Base-by-base conservation (phyloP, 2,888 invertebrate species). In the Drosophila glabriapex region DNA sequence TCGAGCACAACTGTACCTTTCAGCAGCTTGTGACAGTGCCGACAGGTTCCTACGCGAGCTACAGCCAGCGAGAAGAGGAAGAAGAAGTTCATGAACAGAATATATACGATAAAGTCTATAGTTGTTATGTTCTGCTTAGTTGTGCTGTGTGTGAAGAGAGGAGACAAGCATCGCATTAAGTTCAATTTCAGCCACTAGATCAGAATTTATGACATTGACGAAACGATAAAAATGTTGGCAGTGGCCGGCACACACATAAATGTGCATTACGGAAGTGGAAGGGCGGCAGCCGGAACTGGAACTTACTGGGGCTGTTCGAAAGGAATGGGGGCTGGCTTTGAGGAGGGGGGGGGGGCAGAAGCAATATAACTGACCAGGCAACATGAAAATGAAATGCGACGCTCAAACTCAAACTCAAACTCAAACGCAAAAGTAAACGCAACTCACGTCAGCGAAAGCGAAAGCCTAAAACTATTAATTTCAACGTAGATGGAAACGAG, bases 141-240 rank as follows among this genome's bases (percentile, higher is more conserved):
- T 62, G 49, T 52, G 33, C 22, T 62, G 75, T 33, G 43, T 53
- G 46, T 49, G 52, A 16, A 37, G 49, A 22, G 53, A 66, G 66
- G 22, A 39, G 49, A n/a, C 50, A 41, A 67, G 69, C 71, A 69
- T 67, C 73, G 90, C 88, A 90, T 88, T 85, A 90, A 82, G 88
- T 89, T 88, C 88, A 88, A 90, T 90, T 88, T 86, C 76, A 80
- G 90, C 85, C 71, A 82, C 86, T 81, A 90, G 88, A 88, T 90
- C 88, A 88, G 90, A 88, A 88, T 88, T 88, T 88, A 88, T 90
- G 88, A 90, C 90, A 88, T 88, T 88, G 87, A 88, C 89, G 87
- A 88, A 85, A 85, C 88, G 83, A 88, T 88, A 90, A 88, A 88
- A 85, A 84, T 81, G 84, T 72, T 82, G 73, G 65, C 82, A 85